Evolutionary conservation across 2,888 invertebrate genomes (phyloP), one percentile per base, ranked within the genome.

Genomic region (Lypha dubia): DNA sequence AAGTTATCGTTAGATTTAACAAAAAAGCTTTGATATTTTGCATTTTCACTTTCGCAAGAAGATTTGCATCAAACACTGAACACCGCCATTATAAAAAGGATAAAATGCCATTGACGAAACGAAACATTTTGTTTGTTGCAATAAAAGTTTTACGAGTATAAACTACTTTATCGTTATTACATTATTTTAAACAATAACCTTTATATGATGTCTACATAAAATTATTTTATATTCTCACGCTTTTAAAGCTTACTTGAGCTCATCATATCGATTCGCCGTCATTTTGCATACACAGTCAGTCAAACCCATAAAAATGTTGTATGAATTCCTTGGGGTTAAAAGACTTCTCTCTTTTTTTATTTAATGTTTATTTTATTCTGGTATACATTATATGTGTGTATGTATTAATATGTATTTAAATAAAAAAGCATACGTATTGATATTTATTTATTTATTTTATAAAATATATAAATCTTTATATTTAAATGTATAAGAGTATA

Each of bases 281-380:
- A 38, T 51, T 62, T 63, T 3, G 5, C 11, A 28, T 20, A 17
- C 32, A 56, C 11, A 24, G 70, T 51, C 60, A 28, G 70, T 51
- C 60, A 76, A 71, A 76, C 28, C 76, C 84, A 80, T 80, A 80
- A 79, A 84, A 80, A 80, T 58, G 46, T 63, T 79, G 32, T 41
- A 68, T 58, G 15, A 80, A 80, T 80, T 80, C 79, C 79, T 79
- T 73, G 24, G 73, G 58, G 73, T 65, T 65, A 71, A 60, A 68
- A 68, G 49, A 68, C 46, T 60, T 46, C 38, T 41, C n/a, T n/a
- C n/a, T 46, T 32, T 71, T 20, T 75, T 68, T 77, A 60, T 38
- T 68, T 38, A 44, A 35, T 32, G 22, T 24, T 13, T 58, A 56
- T 75, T 44, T 53, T 53, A 75, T 49, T 22, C n/a, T 44, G 11